Evolutionary conservation across 2,888 invertebrate species (phyloP).

Genomic region (Notodonta dromedarius): DNA sequence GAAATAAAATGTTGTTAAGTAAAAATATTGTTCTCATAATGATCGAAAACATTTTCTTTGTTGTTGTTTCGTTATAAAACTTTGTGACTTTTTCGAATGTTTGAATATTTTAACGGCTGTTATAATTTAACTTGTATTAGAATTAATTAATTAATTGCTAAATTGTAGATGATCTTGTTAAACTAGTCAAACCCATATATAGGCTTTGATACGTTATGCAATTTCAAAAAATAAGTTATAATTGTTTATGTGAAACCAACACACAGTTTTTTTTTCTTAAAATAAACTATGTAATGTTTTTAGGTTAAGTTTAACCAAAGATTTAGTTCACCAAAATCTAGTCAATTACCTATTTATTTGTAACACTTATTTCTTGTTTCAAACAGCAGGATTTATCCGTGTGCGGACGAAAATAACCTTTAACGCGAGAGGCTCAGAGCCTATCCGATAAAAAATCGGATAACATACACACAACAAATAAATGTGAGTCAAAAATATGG

Average conservation of each 20-base stretch:
- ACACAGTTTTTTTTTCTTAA: background rate
- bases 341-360: constrained; percentile 31
- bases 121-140: background rate
- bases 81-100: background rate
- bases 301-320: constrained; percentile 12
- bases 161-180: background rate
- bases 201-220: too few species aligned
- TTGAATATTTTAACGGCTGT: background rate
- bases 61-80: too few species aligned
- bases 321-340: constrained; percentile 22
- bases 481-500: constrained; percentile 77
- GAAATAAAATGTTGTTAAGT: background rate
- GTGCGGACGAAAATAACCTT: constrained; percentile 17
- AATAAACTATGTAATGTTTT: background rate
- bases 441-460: constrained; percentile 26
- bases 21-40: too few species aligned
- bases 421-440: constrained; percentile 31
- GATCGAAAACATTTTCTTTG: too few species aligned
- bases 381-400: constrained; percentile 28
- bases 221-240: too few species aligned
- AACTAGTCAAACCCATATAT: background rate
- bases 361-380: constrained; percentile 9
- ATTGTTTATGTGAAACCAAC: background rate
- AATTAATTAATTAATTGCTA: constrained; percentile 1
- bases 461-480: constrained; percentile 46